These are phyloP conservation scores for Plumapathes pennacea DNA, from an alignment of 92 coral and sea anemone species.

Conservation along the genomic window DNA sequence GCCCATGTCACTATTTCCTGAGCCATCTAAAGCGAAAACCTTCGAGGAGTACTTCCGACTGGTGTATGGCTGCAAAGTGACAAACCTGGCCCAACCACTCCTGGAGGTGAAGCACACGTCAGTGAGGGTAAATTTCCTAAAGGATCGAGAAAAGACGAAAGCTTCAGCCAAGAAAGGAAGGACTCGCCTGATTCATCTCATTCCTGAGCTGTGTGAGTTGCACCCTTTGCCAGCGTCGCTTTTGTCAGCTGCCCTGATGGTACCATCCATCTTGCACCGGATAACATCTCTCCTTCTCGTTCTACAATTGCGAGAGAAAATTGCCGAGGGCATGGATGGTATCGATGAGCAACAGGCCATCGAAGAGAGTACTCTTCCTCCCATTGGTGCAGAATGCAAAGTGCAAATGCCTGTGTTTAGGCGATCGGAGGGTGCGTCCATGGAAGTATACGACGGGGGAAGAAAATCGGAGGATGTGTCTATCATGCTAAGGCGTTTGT, in stretches of 20 bases:
- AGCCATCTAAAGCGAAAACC: slow-evolving; percentile 59
- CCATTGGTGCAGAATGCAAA: slow-evolving; percentile 27
- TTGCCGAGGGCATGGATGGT: slow-evolving; percentile 26
- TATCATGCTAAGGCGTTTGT: slow-evolving; percentile 14
- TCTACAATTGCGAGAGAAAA: slow-evolving; percentile 44
- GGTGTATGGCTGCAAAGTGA: slow-evolving; percentile 18
- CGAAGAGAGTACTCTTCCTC: slow-evolving; percentile 9
- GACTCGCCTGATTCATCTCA: slow-evolving; percentile 34
- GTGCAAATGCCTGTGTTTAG: background rate
- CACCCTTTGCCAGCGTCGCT: slow-evolving; percentile 51
- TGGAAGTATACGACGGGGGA: background rate
- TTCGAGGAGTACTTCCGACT: slow-evolving; percentile 64
- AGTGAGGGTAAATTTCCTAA: slow-evolving; percentile 54
- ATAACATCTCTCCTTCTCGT: slow-evolving; percentile 63
- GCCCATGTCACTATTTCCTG: slow-evolving; percentile 74
- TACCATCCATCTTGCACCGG: slow-evolving; percentile 77
- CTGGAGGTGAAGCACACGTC: slow-evolving; percentile 53
- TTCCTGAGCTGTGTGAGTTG: slow-evolving; percentile 69
- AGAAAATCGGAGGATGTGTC: slow-evolving; percentile 5
- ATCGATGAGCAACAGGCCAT: background rate
- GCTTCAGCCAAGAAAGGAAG: slow-evolving; percentile 19
- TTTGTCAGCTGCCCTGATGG: slow-evolving; percentile 49
- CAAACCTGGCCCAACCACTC: slow-evolving; percentile 55
- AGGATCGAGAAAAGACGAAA: slow-evolving; percentile 44
- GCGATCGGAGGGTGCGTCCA: background rate